Percentiles rank a stretch among this genome's conserved stretches.
Conservation (phyloP, 1,140 invertebrate genomes). For the Eriosoma lanigerum region DNA sequence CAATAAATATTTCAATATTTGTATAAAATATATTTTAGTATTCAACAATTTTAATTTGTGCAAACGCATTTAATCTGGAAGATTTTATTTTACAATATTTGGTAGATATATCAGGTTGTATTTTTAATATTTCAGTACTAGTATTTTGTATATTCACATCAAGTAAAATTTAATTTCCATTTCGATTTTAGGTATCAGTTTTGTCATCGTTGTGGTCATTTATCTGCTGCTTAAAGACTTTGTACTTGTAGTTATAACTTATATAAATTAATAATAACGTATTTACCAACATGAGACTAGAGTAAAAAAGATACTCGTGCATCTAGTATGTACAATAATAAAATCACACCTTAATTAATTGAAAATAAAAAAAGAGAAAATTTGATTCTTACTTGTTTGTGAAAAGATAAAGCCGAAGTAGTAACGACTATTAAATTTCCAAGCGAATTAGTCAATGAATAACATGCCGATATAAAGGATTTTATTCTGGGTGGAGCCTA, state of each 20-base stretch:
- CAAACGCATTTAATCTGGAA: no score
- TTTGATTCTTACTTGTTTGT: conserved; percentile 60
- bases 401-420: conserved; percentile 61
- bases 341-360: no score
- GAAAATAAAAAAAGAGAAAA: background rate
- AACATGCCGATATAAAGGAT: conserved; percentile 60
- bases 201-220: background rate
- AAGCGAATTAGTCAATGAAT: conserved; percentile 61
- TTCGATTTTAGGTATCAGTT: background rate
- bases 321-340: conserved; percentile 62
- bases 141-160: no score
- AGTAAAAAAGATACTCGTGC: conserved; percentile 84
- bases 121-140: no score
- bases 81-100: no score
- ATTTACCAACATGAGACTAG: conserved; percentile 78
- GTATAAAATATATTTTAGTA: no score
- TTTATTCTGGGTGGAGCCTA: conserved; percentile 67
- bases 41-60: no score
- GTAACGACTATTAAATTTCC: conserved; percentile 61
- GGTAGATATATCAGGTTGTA: no score
- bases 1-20: no score
- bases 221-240: background rate
- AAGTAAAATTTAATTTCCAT: background rate
- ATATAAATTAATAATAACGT: conserved; percentile 79
- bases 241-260: conserved; percentile 67